Evolutionary conservation across 2,797 vertebrate genomes (phyloP).

Genomic region (Picus viridis): DNA sequence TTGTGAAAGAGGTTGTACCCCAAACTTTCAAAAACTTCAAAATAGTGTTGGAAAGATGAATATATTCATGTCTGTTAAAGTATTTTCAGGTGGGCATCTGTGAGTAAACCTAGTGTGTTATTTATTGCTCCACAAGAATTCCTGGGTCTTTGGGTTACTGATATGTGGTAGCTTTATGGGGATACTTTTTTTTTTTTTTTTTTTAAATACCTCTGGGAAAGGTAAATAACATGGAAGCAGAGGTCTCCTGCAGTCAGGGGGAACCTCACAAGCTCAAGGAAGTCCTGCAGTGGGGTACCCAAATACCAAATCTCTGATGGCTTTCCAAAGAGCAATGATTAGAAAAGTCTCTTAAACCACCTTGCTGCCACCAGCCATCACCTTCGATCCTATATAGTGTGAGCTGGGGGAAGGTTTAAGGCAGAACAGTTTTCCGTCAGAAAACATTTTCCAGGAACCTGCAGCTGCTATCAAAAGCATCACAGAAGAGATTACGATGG

Average conservation of each 20-base stretch:
- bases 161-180: neutral
- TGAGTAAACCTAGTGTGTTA: neutral
- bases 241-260: neutral
- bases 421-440: neutral
- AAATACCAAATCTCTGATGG: neutral
- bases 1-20: neutral
- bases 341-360: neutral
- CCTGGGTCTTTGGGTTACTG: neutral
- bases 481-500: neutral
- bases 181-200: neutral
- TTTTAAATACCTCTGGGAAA: neutral
- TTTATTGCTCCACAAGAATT: neutral
- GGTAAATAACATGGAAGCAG: slow-evolving; percentile 14
- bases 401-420: neutral
- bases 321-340: neutral
- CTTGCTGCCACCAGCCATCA: neutral
- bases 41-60: neutral
- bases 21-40: neutral
- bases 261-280: neutral
- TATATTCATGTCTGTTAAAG: neutral
- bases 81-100: neutral
- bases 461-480: neutral
- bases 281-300: neutral
- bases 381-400: neutral
- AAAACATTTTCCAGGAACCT: neutral